These are phyloP conservation scores for Liasis olivaceus DNA, from an alignment of 2,797 vertebrate species.

Conservation along the genomic window DNA sequence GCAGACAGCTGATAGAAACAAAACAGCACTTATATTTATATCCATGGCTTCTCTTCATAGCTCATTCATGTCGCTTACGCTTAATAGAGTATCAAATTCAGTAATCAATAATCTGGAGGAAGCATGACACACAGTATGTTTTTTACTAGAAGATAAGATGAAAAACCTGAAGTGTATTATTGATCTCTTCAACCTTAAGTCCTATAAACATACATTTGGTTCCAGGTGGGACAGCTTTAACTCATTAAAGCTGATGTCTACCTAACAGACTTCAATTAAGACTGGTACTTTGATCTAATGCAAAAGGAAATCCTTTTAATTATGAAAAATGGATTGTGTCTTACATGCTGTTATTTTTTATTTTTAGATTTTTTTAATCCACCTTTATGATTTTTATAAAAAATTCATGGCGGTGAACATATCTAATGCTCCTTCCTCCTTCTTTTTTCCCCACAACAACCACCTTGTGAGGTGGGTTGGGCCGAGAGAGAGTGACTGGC, in stretches of 20 bases:
- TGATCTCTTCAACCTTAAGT: neutral
- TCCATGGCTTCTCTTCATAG: neutral
- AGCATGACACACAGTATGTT: neutral
- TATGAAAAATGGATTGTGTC: neutral
- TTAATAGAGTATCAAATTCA: neutral
- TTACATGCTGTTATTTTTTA: neutral
- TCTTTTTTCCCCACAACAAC: too few species aligned
- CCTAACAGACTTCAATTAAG: conserved; percentile 1
- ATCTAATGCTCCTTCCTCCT: too few species aligned
- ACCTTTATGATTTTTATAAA: too few species aligned
- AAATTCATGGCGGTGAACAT: too few species aligned
- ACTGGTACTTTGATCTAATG: neutral
- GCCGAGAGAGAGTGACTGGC: too few species aligned
- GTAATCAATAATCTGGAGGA: neutral
- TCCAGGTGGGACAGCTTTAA: neutral
- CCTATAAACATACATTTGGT: neutral
- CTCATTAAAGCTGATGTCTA: neutral
- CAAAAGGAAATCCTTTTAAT: neutral
- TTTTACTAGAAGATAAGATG: neutral
- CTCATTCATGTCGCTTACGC: conserved; percentile 14
- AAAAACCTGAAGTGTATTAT: neutral
- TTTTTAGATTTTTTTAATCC: too few species aligned
- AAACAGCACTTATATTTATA: neutral
- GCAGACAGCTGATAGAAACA: neutral
- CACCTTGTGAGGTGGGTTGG: too few species aligned